Conservation (phyloP, 2,888 invertebrate species). For the Aproaerema taeniolella region DNA sequence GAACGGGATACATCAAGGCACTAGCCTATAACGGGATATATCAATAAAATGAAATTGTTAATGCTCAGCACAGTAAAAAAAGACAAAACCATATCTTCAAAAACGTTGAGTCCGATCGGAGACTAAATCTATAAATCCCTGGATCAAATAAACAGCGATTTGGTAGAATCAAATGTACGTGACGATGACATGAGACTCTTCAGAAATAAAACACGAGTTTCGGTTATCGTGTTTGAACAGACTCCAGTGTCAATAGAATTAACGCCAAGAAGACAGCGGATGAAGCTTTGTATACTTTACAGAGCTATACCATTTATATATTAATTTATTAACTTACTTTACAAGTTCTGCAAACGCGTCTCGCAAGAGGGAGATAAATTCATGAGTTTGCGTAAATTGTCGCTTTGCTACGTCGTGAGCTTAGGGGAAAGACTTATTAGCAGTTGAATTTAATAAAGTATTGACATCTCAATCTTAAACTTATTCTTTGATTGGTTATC, state of each 20-base stretch:
- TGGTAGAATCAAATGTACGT: not conserved
- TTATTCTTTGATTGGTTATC: too few species aligned
- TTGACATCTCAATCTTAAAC: too few species aligned
- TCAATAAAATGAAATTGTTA: too few species aligned
- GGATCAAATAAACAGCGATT: not conserved
- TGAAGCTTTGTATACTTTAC: not conserved
- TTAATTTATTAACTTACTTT: conserved; percentile 6
- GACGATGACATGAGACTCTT: not conserved
- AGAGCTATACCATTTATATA: not conserved
- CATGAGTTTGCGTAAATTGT: not conserved
- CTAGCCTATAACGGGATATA: too few species aligned
- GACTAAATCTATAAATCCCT: too few species aligned
- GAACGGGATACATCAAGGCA: too few species aligned
- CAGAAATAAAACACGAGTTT: conserved; percentile 14
- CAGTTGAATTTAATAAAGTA: too few species aligned
- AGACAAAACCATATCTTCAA: too few species aligned
- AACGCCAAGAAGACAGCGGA: conserved; percentile 17
- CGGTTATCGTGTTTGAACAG: conserved; percentile 36
- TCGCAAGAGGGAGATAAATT: not conserved
- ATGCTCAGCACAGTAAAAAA: too few species aligned
- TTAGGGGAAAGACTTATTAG: too few species aligned
- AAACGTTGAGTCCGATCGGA: too few species aligned
- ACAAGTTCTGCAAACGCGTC: not conserved
- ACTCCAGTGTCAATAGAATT: conserved; percentile 28
- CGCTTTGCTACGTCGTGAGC: too few species aligned